phyloP scores from a whole-genome alignment of 2,797 vertebrate species.

The Erithacus rubecula region DNA sequence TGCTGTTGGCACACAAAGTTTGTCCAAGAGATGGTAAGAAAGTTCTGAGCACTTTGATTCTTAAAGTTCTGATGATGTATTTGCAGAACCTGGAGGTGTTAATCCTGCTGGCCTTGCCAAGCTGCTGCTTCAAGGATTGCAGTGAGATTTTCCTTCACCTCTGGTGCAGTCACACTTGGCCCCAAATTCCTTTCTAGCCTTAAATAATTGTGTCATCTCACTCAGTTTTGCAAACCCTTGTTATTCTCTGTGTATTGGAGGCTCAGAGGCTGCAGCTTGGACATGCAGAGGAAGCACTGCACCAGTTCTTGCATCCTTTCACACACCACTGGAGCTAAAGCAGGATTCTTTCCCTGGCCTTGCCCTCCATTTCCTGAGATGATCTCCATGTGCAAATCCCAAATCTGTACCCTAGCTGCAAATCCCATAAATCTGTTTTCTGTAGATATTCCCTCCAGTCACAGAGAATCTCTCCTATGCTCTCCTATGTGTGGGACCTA shows the following conservation, averaged over 20 bases:
- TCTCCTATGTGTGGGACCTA: background rate
- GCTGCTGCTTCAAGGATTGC: background rate
- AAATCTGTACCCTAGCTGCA: background rate
- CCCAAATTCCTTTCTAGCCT: background rate
- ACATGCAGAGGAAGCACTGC: background rate
- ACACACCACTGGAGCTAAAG: background rate
- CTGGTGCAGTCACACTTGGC: background rate
- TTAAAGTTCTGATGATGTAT: background rate
- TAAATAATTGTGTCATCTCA: background rate
- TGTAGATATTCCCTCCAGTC: background rate
- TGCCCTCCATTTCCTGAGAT: background rate
- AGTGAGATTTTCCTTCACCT: background rate
- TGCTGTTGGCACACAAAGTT: background rate
- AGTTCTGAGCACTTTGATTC: background rate
- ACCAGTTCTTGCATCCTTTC: background rate
- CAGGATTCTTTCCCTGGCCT: background rate
- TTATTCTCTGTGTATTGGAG: background rate
- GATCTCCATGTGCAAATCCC: background rate
- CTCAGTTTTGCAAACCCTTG: background rate
- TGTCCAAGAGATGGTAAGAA: background rate
- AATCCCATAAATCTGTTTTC: background rate
- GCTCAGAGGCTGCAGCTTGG: background rate
- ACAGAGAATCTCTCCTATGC: background rate
- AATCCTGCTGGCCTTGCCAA: background rate
- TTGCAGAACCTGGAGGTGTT: conserved; percentile 10